Evolutionary conservation across 2,888 invertebrate species (phyloP).

Genomic region (Cecidostiba fungosa): DNA sequence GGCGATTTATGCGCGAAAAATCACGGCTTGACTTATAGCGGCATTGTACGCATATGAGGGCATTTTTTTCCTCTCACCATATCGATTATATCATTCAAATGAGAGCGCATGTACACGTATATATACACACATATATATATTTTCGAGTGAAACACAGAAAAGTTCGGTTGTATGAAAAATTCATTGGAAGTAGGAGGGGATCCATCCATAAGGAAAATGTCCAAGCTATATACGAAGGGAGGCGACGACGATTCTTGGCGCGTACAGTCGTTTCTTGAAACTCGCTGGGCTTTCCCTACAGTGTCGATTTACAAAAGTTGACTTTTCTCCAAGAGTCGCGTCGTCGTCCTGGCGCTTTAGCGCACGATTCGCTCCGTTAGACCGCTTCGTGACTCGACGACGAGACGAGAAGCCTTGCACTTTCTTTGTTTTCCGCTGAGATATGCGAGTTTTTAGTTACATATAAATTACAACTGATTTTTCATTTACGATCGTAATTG

Average conservation of each 20-base stretch:
- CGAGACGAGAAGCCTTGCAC: neutral
- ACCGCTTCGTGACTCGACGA: slow-evolving; percentile 15
- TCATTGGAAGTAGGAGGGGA: slow-evolving; percentile 9
- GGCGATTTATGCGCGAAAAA: slow-evolving; percentile 5
- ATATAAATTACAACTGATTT: neutral
- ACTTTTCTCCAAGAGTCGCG: neutral
- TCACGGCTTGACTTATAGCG: neutral
- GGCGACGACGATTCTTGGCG: slow-evolving; percentile 32
- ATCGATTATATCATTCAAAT: slow-evolving; percentile 14
- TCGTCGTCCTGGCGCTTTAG: neutral
- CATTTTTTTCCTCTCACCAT: neutral
- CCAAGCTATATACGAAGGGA: too few species aligned
- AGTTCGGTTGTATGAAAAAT: slow-evolving; percentile 43
- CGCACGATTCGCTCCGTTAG: slow-evolving; percentile 26
- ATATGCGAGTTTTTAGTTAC: neutral
- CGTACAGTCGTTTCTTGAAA: slow-evolving; percentile 43
- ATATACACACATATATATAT: neutral
- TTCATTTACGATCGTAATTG: neutral
- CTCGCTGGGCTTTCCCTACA: neutral
- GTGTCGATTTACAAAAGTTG: slow-evolving; percentile 31
- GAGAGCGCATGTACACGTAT: neutral
- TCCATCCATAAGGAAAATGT: slow-evolving; percentile 38
- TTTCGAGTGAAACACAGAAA: neutral
- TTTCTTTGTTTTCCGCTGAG: neutral
- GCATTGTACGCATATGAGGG: slow-evolving; percentile 7